Evolutionary conservation across 2,888 invertebrate genomes (phyloP).

Genomic region (Metallyticus violacea): DNA sequence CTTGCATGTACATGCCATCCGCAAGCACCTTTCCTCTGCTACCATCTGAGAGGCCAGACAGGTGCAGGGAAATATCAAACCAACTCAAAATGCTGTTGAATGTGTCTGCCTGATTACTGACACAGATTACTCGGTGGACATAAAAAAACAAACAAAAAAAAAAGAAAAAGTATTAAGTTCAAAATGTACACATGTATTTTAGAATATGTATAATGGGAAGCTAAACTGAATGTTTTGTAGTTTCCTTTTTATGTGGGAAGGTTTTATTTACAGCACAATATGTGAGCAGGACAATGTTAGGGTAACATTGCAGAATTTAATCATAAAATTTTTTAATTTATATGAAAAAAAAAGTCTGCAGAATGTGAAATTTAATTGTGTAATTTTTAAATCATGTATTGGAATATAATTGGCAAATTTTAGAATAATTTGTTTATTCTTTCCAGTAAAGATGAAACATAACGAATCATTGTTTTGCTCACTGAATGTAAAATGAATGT

Average conservation of each 20-base stretch:
- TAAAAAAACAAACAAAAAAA: neutral
- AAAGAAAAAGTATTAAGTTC: constrained; percentile 24
- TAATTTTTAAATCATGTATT: constrained; percentile 9
- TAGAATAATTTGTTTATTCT: constrained; percentile 7
- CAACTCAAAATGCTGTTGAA: constrained; percentile 64
- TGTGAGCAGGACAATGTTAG: constrained; percentile 34
- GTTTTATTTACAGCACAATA: constrained; percentile 34
- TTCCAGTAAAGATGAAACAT: constrained; percentile 18
- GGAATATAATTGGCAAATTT: constrained; percentile 26
- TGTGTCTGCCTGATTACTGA: constrained; percentile 48
- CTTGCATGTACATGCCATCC: constrained; percentile 35
- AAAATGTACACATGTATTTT: constrained; percentile 27
- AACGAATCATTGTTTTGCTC: constrained; percentile 35
- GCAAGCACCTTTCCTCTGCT: constrained; percentile 32
- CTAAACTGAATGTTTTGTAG: constrained; percentile 31
- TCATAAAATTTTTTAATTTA: constrained; percentile 2
- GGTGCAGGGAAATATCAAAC: constrained; percentile 49
- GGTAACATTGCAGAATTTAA: constrained; percentile 18
- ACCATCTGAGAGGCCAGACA: constrained; percentile 34
- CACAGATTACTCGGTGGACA: constrained; percentile 9
- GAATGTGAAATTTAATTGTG: constrained; percentile 1
- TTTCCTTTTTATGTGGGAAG: constrained; percentile 32
- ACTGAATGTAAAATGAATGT: constrained; percentile 27
- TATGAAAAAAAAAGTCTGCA: constrained; percentile 14
- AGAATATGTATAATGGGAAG: constrained; percentile 34